These are phyloP conservation scores for Pseudomyrmex cubaensis DNA, from an alignment of 1,140 invertebrate species.

Conservation along the genomic window DNA sequence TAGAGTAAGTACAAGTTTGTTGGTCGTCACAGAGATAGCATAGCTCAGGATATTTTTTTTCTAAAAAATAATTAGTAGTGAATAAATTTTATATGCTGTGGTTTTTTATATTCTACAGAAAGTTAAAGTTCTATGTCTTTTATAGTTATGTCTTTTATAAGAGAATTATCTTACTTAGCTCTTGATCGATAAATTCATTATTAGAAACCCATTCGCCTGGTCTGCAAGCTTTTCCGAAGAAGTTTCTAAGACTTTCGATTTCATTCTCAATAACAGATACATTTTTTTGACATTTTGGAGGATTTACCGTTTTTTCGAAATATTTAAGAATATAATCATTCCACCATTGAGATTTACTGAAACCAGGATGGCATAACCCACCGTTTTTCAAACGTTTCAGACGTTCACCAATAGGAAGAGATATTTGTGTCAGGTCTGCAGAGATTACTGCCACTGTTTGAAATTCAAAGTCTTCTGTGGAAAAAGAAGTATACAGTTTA, in stretches of 20 bases:
- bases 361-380: slow-evolving; percentile 88
- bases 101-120: no score
- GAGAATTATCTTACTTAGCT: slow-evolving; percentile 86
- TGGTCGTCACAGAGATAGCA: slow-evolving; percentile 84
- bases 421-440: slow-evolving; percentile 55
- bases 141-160: no score
- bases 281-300: slow-evolving; percentile 66
- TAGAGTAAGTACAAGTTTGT: slow-evolving; percentile 79
- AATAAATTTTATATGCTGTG: no score
- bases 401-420: slow-evolving; percentile 70
- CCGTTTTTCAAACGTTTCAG: slow-evolving; percentile 83
- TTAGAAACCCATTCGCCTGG: slow-evolving; percentile 89
- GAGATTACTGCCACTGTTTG: slow-evolving; percentile 87
- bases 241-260: slow-evolving; percentile 83
- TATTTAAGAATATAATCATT: slow-evolving; percentile 87
- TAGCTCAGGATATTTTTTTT: slow-evolving; percentile 84
- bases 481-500: slow-evolving; percentile 18
- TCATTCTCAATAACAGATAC: slow-evolving; percentile 86
- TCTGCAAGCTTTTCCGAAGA: slow-evolving; percentile 88
- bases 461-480: slow-evolving; percentile 86
- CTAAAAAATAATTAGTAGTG: slow-evolving; percentile 71
- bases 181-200: slow-evolving; percentile 80
- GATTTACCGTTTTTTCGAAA: slow-evolving; percentile 85
- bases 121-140: no score
- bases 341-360: slow-evolving; percentile 85